These are phyloP conservation scores for Tortricodes alternella DNA, from an alignment of 2,888 invertebrate genomes.

Conservation along the genomic window DNA sequence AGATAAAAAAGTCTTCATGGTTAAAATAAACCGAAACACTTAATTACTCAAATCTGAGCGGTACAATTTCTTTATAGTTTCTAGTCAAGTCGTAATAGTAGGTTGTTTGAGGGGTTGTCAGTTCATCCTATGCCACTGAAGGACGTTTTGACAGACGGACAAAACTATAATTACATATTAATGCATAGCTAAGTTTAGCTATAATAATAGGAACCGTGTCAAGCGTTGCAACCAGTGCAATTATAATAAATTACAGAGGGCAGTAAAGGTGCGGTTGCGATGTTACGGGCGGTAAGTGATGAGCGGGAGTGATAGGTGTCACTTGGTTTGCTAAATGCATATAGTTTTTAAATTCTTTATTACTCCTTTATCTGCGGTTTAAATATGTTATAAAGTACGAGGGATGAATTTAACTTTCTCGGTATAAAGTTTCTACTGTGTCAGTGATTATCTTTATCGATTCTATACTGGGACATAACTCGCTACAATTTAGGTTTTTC, in stretches of 20 bases:
- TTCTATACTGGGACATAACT: too few species aligned
- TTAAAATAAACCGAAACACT: slow-evolving; percentile 1
- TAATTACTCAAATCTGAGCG: slow-evolving; percentile 25
- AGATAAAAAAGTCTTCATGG: background rate
- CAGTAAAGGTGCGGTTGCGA: background rate
- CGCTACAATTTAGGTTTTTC: too few species aligned
- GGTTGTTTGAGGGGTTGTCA: slow-evolving; percentile 29
- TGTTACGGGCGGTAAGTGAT: background rate
- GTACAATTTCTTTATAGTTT: slow-evolving; percentile 28
- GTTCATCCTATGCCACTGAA: slow-evolving; percentile 29
- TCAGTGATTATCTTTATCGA: too few species aligned
- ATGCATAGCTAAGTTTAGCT: slow-evolving; percentile 20
- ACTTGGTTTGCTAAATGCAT: background rate
- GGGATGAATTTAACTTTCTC: too few species aligned
- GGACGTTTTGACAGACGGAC: slow-evolving; percentile 32
- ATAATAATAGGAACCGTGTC: slow-evolving; percentile 26
- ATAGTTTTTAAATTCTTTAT: too few species aligned
- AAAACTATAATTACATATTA: slow-evolving; percentile 32
- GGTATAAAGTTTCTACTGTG: too few species aligned
- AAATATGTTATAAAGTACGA: too few species aligned
- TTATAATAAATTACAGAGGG: slow-evolving; percentile 11
- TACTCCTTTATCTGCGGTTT: too few species aligned
- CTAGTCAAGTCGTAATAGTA: slow-evolving; percentile 21
- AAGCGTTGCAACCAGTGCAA: slow-evolving; percentile 20
- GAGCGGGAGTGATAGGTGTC: background rate